Conservation (phyloP, 2,888 invertebrate species). For the Lasioglossum lativentre region DNA sequence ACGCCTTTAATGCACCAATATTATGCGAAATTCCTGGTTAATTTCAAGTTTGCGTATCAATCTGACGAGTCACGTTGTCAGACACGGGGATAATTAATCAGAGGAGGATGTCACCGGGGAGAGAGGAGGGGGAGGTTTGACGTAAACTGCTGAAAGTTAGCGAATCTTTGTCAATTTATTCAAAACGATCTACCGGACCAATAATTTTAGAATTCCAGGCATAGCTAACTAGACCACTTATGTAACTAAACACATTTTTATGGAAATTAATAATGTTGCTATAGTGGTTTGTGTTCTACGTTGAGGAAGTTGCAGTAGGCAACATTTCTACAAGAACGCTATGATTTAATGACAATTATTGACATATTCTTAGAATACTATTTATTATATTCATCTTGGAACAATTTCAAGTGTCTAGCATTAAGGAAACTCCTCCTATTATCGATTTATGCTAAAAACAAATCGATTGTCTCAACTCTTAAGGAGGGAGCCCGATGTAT, state of each 20-base stretch:
- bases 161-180: not conserved
- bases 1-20: not conserved
- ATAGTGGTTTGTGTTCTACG: not conserved
- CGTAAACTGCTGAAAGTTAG: not conserved
- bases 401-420: too few species aligned
- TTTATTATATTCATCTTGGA: too few species aligned
- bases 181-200: too few species aligned
- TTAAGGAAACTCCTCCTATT: too few species aligned
- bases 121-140: not conserved
- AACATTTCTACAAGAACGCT: too few species aligned
- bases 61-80: not conserved
- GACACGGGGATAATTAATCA: not conserved
- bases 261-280: not conserved
- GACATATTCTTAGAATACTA: too few species aligned
- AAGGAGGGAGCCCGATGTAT: too few species aligned
- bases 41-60: constrained; percentile 4
- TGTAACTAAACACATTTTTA: not conserved
- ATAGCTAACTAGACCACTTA: not conserved
- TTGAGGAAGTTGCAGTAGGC: too few species aligned
- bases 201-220: too few species aligned
- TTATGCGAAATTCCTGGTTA: constrained; percentile 8
- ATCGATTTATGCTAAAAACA: too few species aligned
- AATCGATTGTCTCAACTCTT: too few species aligned
- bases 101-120: not conserved
- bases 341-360: too few species aligned